Base-by-base conservation (phyloP, 2,888 invertebrate genomes). In the Hydraecia micacea region DNA sequence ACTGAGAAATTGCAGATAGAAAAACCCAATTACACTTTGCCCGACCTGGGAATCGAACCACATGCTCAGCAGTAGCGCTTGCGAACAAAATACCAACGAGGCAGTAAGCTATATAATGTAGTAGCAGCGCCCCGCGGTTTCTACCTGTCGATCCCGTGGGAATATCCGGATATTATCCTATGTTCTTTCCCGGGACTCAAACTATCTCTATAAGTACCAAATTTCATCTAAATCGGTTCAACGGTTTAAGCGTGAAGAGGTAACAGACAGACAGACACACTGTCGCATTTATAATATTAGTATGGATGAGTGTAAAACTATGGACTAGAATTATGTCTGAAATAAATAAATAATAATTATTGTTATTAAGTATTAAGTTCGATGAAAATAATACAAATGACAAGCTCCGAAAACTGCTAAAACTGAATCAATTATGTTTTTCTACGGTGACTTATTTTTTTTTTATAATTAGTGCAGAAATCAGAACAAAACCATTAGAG, bases 401-500 rank as follows among this genome's bases (percentile, higher is more conserved):
- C n/a, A 67, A 74, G 1, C 52, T 25, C 9, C 42, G 25, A 52
- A 28, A 75, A 77, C 49, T 77, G 52, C 25, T 28, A 32, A 39
- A 79, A 70, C 39, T 67, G 55, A 71, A 79, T 67, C 25, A 66
- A 71, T 84, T 84, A 49, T 32, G 32, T 74, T 84, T 66, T 84
- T 79, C 46, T 13, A 58, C 18, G 18, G 6, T n/a, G 13, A 25
- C 9, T 71, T 60, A 8, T 83, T 42, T 72, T 52, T n/a, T 72
- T 36, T 68, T 73, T 60, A 66, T 55, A 60, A 72, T 74, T 55
- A 72, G n/a, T 39, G 2, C 52, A 55, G 49, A 69, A 77, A 81
- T 71, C 73, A 73, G 77, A 77, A 65, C 77, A 74, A 69, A 72
- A 71, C 74, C 55, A 86, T 86, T 80, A 80, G 60, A 62, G 65